Conservation (phyloP, 2,797 vertebrate species). For the Pogonophryne albipinna region DNA sequence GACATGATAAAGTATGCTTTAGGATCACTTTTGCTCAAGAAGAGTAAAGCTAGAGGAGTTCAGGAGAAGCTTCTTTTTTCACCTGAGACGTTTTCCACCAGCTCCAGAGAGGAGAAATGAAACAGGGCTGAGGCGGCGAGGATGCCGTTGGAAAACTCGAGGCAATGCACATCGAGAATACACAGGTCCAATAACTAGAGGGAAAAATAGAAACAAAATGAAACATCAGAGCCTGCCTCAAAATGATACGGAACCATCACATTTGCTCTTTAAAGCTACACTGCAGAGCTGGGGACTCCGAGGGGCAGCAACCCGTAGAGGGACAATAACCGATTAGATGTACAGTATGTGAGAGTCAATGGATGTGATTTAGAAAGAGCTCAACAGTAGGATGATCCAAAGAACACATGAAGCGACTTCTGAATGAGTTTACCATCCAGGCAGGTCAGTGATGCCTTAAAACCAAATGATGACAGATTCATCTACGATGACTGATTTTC, state of each 20-base stretch:
- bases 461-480: no score
- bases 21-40: neutral
- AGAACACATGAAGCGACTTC: neutral
- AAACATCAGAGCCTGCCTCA: neutral
- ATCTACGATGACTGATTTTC: neutral
- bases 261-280: neutral
- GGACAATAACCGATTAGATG: neutral
- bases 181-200: conserved; percentile 93
- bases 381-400: neutral
- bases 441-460: neutral
- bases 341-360: no score
- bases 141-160: conserved; percentile 92
- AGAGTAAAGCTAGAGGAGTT: neutral
- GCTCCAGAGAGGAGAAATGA: conserved; percentile 93
- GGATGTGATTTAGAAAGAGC: neutral
- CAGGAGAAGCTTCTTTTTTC: neutral
- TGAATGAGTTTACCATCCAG: neutral
- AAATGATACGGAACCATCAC: neutral
- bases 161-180: conserved; percentile 90
- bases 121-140: conserved; percentile 96
- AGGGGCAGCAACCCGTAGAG: neutral
- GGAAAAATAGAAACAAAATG: neutral
- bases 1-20: neutral
- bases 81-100: conserved; percentile 96
- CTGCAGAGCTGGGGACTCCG: neutral